A percentile compares a stretch with the other conserved stretches of the same genome.
Conservation (phyloP, 2,797 vertebrate genomes). For the Echeneis naucrates region DNA sequence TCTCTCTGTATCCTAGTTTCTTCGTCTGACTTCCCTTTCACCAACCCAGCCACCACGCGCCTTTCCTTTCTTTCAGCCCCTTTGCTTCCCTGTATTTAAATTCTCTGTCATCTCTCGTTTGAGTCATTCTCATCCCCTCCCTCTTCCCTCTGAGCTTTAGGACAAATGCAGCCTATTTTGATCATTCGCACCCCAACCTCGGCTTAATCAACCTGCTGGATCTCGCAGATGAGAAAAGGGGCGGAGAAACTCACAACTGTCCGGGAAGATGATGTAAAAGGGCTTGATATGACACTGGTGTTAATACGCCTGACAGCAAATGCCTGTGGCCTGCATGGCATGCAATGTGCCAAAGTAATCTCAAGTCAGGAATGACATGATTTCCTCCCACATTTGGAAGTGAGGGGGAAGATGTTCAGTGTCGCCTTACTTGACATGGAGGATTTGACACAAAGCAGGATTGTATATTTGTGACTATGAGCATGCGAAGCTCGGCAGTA, state of each 20-base stretch:
- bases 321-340: slow-evolving; percentile 22
- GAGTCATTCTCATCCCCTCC: slow-evolving; percentile 53
- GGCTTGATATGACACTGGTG: slow-evolving; percentile 59
- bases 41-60: slow-evolving; percentile 37
- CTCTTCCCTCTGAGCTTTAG: slow-evolving; percentile 56
- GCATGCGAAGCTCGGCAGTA: slow-evolving; percentile 27
- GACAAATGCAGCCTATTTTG: slow-evolving; percentile 70
- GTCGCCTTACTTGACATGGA: slow-evolving; percentile 49
- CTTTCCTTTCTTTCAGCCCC: slow-evolving; percentile 32
- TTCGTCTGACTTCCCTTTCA: slow-evolving; percentile 51
- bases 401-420: slow-evolving; percentile 25
- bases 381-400: slow-evolving; percentile 33
- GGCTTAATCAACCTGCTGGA: slow-evolving; percentile 54
- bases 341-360: slow-evolving; percentile 67
- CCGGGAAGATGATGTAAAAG: slow-evolving; percentile 67
- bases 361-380: slow-evolving; percentile 60
- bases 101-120: slow-evolving; percentile 73
- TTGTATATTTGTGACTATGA: slow-evolving; percentile 20
- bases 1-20: slow-evolving; percentile 51
- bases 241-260: slow-evolving; percentile 44
- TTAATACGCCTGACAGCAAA: slow-evolving; percentile 56
- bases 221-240: slow-evolving; percentile 24
- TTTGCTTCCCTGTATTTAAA: slow-evolving; percentile 59
- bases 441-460: slow-evolving; percentile 40
- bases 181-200: slow-evolving; percentile 67